phyloP scores from a whole-genome alignment of 1,140 invertebrate species.

The Drosophila micromelanica region DNA sequence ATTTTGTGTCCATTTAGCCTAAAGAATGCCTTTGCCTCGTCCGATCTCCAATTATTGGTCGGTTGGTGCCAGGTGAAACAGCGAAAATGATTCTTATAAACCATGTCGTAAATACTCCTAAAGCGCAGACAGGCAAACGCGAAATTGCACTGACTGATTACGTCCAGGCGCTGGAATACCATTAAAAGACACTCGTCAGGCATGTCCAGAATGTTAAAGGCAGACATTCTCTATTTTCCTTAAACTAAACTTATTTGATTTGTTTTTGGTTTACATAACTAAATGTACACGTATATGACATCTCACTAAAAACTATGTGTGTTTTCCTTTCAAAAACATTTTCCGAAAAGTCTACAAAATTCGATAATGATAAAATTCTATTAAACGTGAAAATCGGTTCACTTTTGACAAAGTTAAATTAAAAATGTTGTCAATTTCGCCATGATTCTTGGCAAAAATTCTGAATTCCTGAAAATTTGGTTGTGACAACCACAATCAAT shows the following conservation, averaged over 20 bases:
- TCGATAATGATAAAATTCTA: too few relatives aligned
- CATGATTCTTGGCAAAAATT: too few relatives aligned
- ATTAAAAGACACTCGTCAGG: constrained; percentile 20
- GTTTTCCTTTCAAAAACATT: background rate
- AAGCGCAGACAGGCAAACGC: constrained; percentile 23
- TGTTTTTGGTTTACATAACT: background rate
- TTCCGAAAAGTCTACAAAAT: too few relatives aligned
- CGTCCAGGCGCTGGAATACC: constrained; percentile 11
- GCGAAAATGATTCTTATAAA: background rate
- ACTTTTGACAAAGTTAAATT: too few relatives aligned
- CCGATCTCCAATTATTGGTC: background rate
- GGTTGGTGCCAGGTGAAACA: constrained; percentile 10
- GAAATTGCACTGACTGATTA: constrained; percentile 18
- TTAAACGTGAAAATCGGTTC: too few relatives aligned
- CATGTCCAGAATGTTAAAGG: constrained; percentile 18
- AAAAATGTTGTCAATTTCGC: too few relatives aligned
- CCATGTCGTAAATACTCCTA: constrained; percentile 9
- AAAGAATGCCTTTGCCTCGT: constrained; percentile 21
- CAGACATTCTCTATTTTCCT: background rate
- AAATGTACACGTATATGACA: background rate
- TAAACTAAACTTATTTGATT: background rate
- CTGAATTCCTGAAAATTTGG: too few relatives aligned
- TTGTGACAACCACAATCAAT: too few relatives aligned
- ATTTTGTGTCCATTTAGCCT: constrained; percentile 31
- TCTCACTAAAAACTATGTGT: background rate